Conservation (phyloP, 2,113 vertebrate genomes). For the Eclectus roratus region DNA sequence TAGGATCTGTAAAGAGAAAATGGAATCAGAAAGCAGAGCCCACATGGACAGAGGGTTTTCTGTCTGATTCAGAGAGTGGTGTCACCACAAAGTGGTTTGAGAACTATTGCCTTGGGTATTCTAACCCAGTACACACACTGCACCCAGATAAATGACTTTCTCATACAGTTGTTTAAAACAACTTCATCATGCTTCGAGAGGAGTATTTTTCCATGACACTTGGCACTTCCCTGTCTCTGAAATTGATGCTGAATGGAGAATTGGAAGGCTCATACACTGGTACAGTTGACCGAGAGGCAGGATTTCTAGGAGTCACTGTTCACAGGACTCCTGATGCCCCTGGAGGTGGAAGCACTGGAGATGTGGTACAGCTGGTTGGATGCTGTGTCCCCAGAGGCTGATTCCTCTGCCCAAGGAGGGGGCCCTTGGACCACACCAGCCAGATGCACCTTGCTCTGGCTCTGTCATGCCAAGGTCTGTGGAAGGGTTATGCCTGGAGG, state of each 20-base stretch:
- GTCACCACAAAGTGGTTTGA: not conserved
- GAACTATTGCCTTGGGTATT: not conserved
- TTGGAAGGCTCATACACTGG: not conserved
- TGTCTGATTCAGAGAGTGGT: not conserved
- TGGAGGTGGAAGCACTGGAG: not conserved
- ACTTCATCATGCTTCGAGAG: not conserved
- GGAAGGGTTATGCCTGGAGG: not conserved
- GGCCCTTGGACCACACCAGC: accelerated
- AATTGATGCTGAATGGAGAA: not conserved
- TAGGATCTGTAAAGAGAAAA: not conserved
- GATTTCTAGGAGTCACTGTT: not conserved
- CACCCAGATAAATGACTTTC: not conserved
- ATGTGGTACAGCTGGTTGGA: too few relatives aligned
- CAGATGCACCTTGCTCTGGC: accelerated
- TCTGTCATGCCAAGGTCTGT: not conserved
- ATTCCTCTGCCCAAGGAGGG: accelerated
- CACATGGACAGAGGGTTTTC: not conserved
- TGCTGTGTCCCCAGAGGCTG: accelerated
- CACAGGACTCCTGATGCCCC: not conserved
- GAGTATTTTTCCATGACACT: not conserved
- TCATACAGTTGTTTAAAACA: not conserved
- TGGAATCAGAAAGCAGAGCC: not conserved
- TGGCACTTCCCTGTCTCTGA: not conserved
- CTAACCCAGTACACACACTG: not conserved
- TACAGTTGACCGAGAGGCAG: not conserved